Evolutionary conservation across 2,888 invertebrate species (phyloP).

Genomic region (Phortica okadai): DNA sequence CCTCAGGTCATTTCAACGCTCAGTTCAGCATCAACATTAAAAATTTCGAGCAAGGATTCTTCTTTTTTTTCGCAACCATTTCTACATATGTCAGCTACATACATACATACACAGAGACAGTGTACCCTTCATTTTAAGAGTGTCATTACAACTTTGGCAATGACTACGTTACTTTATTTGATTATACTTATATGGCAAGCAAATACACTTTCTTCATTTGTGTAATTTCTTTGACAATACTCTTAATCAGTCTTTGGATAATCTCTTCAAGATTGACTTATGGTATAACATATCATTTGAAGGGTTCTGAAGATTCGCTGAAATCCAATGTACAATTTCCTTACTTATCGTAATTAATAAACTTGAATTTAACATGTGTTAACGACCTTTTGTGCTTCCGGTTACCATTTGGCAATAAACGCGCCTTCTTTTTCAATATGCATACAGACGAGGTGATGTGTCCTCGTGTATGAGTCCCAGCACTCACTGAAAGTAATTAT

Average conservation of each 20-base stretch:
- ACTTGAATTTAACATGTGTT: constrained; percentile 70
- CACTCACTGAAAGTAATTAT: no score
- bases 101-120: not conserved
- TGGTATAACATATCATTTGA: no score
- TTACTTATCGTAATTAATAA: constrained; percentile 69
- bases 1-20: constrained; percentile 73
- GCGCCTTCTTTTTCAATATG: not conserved
- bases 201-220: no score
- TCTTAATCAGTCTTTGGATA: no score
- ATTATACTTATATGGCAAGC: no score
- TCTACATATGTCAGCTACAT: not conserved
- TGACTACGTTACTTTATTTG: no score
- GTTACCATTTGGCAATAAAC: constrained; percentile 35
- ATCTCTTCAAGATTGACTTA: no score
- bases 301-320: no score
- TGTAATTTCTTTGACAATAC: no score
- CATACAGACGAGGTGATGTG: no score
- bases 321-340: not conserved
- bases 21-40: constrained; percentile 17
- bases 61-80: constrained; percentile 1
- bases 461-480: no score
- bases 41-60: constrained; percentile 14
- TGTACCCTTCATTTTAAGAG: not conserved
- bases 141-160: not conserved
- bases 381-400: constrained; percentile 72